Conservation (phyloP, 1,140 invertebrate species). For the Neodiprion lecontei region DNA sequence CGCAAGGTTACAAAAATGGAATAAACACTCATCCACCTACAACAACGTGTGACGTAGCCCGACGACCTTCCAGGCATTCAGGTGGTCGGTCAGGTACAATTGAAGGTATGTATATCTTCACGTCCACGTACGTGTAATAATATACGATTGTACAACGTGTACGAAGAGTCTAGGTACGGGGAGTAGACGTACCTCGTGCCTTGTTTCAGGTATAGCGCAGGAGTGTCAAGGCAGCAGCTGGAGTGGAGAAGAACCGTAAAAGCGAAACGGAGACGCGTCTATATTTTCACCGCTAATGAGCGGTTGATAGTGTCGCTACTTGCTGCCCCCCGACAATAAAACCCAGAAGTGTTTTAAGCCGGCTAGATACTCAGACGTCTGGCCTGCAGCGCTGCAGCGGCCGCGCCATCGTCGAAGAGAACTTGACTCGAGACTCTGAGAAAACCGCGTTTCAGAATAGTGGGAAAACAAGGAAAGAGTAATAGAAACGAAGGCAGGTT, state of each 20-base stretch:
- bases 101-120: background rate
- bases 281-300: background rate
- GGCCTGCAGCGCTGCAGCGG: background rate
- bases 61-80: slow-evolving; percentile 2
- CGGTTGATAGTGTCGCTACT: background rate
- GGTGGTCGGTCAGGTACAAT: slow-evolving; percentile 1
- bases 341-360: too few relatives aligned
- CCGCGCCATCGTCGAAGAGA: background rate
- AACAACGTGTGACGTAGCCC: background rate
- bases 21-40: slow-evolving; percentile 2
- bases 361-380: background rate
- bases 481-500: too few relatives aligned
- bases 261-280: background rate
- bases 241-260: background rate
- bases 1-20: background rate
- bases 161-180: background rate
- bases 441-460: background rate
- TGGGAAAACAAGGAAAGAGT: too few relatives aligned
- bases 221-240: background rate
- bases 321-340: too few relatives aligned
- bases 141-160: too few relatives aligned
- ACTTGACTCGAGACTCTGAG: background rate
- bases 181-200: background rate
- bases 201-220: background rate
- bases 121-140: background rate